Base-by-base conservation (phyloP, 1,140 invertebrate genomes). In the Drosophila kikkawai region DNA sequence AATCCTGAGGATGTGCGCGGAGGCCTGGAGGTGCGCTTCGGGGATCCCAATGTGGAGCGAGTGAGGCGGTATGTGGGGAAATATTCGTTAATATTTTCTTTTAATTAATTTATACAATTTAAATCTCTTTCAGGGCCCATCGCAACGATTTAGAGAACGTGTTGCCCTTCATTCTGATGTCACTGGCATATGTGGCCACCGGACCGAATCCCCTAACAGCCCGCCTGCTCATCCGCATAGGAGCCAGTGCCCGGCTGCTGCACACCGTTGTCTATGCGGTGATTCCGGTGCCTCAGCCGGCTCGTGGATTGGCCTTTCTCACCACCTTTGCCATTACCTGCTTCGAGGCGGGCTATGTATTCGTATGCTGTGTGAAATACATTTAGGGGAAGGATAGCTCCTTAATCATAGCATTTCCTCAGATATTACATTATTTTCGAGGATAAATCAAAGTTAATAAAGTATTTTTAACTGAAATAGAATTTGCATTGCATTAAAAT, bases 141-240 rank as follows among this genome's bases (percentile, higher is more conserved):
- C 91, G 94, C 56, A 96, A 96, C 77, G 96, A 96, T 76, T 71
- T 96, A 61, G 96, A 96, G 82, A 96, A 96, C 71, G 93, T 96
- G 45, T 75, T 95, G 13, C 93, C 95, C 3, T 96, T 95, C 92
- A 91, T 95, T 12, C 73, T 94, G 1, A 92, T 95, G 48, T 95
- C 94, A 1, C 92, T 94, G 13, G 63, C 94, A 2, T 96, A 95
- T 90, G 86, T 95, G 37, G 66, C 81, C 41, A 95, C 94, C 1
- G 93, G 92, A 42, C 96, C 96, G 4, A 80, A 92, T 29, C 36
- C 91, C 3, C 81, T 77, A 4, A 55, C 94, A 6, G 96, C 95
- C 32, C 82, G 91, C 12, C 77, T 93, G 19, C 83, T 95, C 36
- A 95, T 96, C 78, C 93, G 94, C 15, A 78, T 93, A 3, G 96